Evolutionary conservation across 2,113 vertebrate genomes (phyloP).

Genomic region (Alligator mississippiensis): DNA sequence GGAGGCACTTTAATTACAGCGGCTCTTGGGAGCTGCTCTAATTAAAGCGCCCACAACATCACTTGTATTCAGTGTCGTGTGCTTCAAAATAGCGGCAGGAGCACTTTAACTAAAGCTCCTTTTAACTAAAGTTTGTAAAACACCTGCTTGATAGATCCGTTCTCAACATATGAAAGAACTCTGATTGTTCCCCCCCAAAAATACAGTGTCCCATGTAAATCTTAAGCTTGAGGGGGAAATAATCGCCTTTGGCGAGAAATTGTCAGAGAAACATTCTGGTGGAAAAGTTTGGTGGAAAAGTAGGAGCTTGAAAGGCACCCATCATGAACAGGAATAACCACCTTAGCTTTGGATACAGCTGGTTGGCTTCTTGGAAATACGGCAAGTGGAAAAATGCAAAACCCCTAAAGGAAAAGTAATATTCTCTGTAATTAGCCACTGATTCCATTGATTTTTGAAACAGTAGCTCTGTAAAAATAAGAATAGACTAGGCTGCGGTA

Average conservation of each 20-base stretch:
- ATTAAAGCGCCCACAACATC: too few relatives aligned
- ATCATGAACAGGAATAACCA: fast-evolving
- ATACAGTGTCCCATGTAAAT: not conserved
- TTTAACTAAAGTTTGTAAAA: too few relatives aligned
- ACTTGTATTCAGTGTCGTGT: too few relatives aligned
- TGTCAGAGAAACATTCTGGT: not conserved
- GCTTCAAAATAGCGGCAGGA: too few relatives aligned
- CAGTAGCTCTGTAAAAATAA: conserved; percentile 9
- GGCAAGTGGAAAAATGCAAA: not conserved
- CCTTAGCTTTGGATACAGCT: not conserved
- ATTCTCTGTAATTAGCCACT: conserved; percentile 68
- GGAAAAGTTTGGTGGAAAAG: fast-evolving
- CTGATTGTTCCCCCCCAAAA: not conserved
- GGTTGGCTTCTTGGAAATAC: fast-evolving
- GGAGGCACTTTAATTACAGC: too few relatives aligned
- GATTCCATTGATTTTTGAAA: conserved; percentile 72
- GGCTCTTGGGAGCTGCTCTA: too few relatives aligned
- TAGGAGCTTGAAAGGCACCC: not conserved
- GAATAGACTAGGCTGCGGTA: not conserved
- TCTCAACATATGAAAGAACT: not conserved
- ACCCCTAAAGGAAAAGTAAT: conserved; percentile 50
- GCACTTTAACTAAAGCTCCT: too few relatives aligned
- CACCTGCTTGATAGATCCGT: not conserved
- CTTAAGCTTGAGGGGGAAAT: not conserved
- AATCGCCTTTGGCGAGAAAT: not conserved